Base-by-base conservation (phyloP, 2,113 vertebrate species). In the Indri indri region DNA sequence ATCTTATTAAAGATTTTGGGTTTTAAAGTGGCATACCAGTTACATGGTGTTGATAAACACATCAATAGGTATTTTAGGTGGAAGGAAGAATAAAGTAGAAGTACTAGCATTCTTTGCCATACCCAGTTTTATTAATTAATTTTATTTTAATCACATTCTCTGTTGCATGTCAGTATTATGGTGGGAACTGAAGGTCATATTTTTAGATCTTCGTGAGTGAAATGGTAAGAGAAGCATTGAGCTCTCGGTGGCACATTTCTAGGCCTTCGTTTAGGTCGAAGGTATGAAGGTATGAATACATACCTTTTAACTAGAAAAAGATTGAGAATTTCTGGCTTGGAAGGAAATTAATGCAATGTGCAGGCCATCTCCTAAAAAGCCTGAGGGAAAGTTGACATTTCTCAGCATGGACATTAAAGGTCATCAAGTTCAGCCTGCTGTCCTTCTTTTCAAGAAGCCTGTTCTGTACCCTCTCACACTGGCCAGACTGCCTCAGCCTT, bases 301-400 rank as follows among this genome's bases (percentile, higher is more conserved):
- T 90, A 42, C 40, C 1, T 90, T 27, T 84, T 94, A 93, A 88
- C 90, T 91, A 54, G 90, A 81, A 88, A 42, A 92, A 91, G 57
- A 76, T 50, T 30, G 81, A 84, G 54, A 88, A 77, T 93, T 93
- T 92, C 47, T 93, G 18, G 20, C 47, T 91, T 90, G 65, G 52
- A 77, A 85, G 54, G 59, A 88, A 85, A 71, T 85, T 52, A 92
- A 74, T 84, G 37, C 27, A 54, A 0, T 74, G 6, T 90, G 17
- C 27, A 79, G 32, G n/a, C 87, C 20, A 80, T 88, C 40, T 50
- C 32, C 40, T 54, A 83, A 74, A 91, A 90, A 90, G 50, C 77
- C 34, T 4, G 5, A 65, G 59, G 59, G 52, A 70, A 80, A 54
- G 47, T 89, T 84, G 89, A 74, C 50, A 71, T 91, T 52, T 91